phyloP scores from a whole-genome alignment of 2,888 invertebrate species.

The Lutraria lutraria region DNA sequence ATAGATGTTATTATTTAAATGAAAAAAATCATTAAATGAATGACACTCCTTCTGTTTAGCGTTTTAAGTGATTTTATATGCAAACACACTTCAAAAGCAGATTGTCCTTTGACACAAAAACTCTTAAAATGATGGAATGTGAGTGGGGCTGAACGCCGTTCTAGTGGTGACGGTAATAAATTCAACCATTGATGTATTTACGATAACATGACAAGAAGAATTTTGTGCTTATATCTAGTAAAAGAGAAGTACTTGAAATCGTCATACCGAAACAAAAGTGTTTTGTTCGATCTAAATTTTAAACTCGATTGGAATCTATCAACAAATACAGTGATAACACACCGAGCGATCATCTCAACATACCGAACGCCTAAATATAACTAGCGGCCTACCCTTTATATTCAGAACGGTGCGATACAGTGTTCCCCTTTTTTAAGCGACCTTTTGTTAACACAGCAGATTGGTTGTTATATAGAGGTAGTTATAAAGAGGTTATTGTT shows the following conservation, averaged over 20 bases:
- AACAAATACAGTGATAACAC: not conserved
- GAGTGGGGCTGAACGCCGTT: not conserved
- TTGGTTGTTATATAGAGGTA: too few species aligned
- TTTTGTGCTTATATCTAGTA: not conserved
- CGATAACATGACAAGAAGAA: not conserved
- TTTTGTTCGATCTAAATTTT: not conserved
- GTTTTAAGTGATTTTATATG: not conserved
- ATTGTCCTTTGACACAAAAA: not conserved
- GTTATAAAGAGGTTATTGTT: too few species aligned
- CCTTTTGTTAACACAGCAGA: too few species aligned
- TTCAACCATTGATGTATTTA: not conserved
- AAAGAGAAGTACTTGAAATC: not conserved
- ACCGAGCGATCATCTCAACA: not conserved
- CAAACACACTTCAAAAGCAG: slow-evolving; percentile 7
- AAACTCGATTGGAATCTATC: not conserved
- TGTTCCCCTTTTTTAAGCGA: too few species aligned
- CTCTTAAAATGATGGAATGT: not conserved
- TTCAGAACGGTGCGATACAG: too few species aligned
- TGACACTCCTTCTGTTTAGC: not conserved
- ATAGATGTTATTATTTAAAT: not conserved
- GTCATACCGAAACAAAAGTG: not conserved
- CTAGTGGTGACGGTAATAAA: not conserved
- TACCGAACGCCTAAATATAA: too few species aligned
- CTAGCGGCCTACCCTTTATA: not conserved
- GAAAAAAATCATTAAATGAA: not conserved